Base-by-base conservation (phyloP, 2,888 invertebrate species). In the Dysmachus trigonus region DNA sequence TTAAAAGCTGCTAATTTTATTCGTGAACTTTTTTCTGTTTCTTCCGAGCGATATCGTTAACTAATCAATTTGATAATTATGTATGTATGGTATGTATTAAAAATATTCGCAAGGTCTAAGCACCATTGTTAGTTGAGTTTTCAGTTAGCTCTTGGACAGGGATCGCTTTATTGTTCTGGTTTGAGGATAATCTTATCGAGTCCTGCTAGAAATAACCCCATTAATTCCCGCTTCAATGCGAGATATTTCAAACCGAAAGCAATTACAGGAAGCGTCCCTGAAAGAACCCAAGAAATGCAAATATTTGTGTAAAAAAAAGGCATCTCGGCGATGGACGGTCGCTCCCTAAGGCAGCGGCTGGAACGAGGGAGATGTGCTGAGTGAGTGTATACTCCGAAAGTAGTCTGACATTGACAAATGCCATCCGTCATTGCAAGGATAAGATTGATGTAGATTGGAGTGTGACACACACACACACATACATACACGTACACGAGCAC, bases 391-490 rank as follows among this genome's bases (percentile, higher is more conserved):
- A 85, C 47, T 71, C 35, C 22, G 73, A 53, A 87, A 85, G 71
- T 72, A 91, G 91, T 91, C 91, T 92, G 92, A 92, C 92, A 91
- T 92, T 92, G 92, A 92, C 91, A 91, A 92, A 92, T 92, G 90
- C 90, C 91, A 92, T 92, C 92, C 92, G 92, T 92, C 92, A 92
- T 91, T 92, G 92, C 91, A 91, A 92, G 92, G 91, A 91, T 89
- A 92, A 92, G 92, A 92, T 92, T 92, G 92, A 92, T 92, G 91
- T 92, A 91, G 92, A 92, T 92, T 92, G 92, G 91, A 92, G 91
- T 91, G 91, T 91, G 92, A 92, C 92, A 91, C 89, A 92, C 91
- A 91, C 90, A 90, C 89, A 90, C 90, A 81, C 76, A 41, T 62
- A 79, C 87, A 86, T 74, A 77, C 31, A 31, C 31, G 5, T 3